These are phyloP conservation scores for Bubo bubo DNA, from an alignment of 2,113 vertebrate species.

Conservation along the genomic window DNA sequence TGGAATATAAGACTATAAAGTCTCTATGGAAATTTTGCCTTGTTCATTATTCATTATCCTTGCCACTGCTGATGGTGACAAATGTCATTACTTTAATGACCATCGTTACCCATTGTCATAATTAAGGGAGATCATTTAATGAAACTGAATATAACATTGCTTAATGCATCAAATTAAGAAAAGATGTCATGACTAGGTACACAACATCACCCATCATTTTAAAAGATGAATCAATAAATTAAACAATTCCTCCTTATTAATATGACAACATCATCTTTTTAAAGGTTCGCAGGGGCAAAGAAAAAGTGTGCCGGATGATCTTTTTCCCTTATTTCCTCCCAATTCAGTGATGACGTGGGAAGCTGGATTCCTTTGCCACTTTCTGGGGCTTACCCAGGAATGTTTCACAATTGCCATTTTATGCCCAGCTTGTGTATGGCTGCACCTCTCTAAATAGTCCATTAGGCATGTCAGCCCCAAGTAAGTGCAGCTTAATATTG, in stretches of 20 bases:
- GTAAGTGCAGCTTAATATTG: background rate
- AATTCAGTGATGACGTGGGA: background rate
- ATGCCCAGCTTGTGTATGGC: background rate
- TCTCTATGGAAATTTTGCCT: background rate
- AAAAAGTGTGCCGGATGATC: background rate
- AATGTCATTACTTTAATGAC: constrained; percentile 68
- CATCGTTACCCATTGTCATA: constrained; percentile 55
- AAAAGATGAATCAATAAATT: constrained; percentile 29
- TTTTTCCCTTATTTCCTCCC: background rate
- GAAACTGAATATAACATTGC: constrained; percentile 14
- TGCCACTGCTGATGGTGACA: constrained; percentile 35
- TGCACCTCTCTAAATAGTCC: background rate
- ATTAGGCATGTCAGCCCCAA: background rate
- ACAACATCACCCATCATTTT: constrained; percentile 38
- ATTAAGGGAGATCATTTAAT: constrained; percentile 62
- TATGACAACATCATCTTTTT: background rate
- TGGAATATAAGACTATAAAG: background rate
- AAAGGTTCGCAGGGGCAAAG: background rate
- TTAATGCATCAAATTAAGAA: constrained; percentile 56
- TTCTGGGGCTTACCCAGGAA: background rate
- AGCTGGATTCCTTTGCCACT: background rate
- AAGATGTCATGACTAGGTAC: constrained; percentile 24
- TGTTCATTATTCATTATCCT: constrained; percentile 51
- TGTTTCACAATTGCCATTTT: background rate
- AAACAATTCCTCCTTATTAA: constrained; percentile 1